Percentiles rank a stretch among this genome's conserved stretches.
These are phyloP conservation scores for Halcyon badia DNA, from an alignment of 2,797 vertebrate genomes.

Conservation along the genomic window DNA sequence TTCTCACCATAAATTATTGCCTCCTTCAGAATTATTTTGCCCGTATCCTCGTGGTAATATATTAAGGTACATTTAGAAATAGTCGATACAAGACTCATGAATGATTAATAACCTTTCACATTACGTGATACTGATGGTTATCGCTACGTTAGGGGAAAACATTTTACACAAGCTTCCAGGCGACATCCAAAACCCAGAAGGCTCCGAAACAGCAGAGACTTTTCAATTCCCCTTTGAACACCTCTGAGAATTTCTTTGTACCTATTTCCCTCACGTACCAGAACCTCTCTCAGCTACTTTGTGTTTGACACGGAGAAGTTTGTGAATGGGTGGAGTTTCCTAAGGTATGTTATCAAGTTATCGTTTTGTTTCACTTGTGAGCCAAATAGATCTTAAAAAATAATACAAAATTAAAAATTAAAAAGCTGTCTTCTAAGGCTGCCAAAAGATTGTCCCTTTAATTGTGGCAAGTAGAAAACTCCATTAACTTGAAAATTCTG, in stretches of 20 bases:
- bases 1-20: neutral
- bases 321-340: neutral
- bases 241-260: neutral
- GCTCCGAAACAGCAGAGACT: neutral
- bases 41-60: neutral
- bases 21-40: neutral
- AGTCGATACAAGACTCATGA: neutral
- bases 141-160: neutral
- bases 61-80: neutral
- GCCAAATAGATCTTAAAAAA: neutral
- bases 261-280: neutral
- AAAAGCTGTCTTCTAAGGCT: neutral
- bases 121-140: neutral
- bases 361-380: neutral
- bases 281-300: neutral
- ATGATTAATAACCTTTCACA: conserved; percentile 4
- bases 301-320: neutral
- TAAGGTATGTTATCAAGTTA: neutral
- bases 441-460: neutral
- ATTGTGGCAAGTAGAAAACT: neutral
- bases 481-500: neutral
- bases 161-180: neutral
- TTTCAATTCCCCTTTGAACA: neutral
- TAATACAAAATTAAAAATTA: neutral
- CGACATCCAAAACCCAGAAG: neutral